These are phyloP conservation scores for Caenorhabditis sinica DNA, from an alignment of 2,888 invertebrate genomes.

Conservation along the genomic window DNA sequence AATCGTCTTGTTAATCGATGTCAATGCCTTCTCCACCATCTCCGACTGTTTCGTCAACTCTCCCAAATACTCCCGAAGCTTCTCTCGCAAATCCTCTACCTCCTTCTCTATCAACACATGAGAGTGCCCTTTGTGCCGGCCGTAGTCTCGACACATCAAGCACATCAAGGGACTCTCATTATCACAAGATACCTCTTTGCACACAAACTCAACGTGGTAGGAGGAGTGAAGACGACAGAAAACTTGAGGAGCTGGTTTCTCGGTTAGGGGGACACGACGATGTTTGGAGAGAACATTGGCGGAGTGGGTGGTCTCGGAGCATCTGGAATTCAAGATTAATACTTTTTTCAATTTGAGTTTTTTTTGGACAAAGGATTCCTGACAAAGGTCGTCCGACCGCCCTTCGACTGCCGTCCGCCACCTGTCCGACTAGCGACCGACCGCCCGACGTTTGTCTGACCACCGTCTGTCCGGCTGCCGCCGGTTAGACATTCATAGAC, in stretches of 20 bases:
- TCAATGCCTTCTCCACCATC: constrained; percentile 25
- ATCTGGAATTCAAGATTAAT: constrained; percentile 84
- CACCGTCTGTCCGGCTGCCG: too few species aligned
- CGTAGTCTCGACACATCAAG: constrained; percentile 87
- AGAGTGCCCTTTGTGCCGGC: constrained; percentile 86
- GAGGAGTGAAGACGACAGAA: constrained; percentile 86
- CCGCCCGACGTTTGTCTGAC: too few species aligned
- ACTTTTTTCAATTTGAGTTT: too few species aligned
- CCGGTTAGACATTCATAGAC: too few species aligned
- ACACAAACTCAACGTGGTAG: constrained; percentile 86
- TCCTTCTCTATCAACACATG: constrained; percentile 86
- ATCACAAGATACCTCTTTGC: constrained; percentile 86
- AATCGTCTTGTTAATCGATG: constrained; percentile 39
- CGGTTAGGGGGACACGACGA: constrained; percentile 86
- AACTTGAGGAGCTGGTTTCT: constrained; percentile 86
- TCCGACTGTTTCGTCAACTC: constrained; percentile 84
- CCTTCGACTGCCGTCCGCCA: too few species aligned
- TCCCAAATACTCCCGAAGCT: constrained; percentile 85
- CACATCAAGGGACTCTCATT: constrained; percentile 86
- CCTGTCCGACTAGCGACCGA: too few species aligned
- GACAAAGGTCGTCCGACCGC: too few species aligned
- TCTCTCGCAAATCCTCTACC: constrained; percentile 86
- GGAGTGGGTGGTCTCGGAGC: constrained; percentile 86
- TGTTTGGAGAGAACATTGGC: constrained; percentile 86
- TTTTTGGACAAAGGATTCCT: background rate